Percentiles rank a stretch among this genome's conserved stretches.
These are phyloP conservation scores for Erebia epiphron DNA, from an alignment of 2,888 invertebrate species.

Conservation along the genomic window DNA sequence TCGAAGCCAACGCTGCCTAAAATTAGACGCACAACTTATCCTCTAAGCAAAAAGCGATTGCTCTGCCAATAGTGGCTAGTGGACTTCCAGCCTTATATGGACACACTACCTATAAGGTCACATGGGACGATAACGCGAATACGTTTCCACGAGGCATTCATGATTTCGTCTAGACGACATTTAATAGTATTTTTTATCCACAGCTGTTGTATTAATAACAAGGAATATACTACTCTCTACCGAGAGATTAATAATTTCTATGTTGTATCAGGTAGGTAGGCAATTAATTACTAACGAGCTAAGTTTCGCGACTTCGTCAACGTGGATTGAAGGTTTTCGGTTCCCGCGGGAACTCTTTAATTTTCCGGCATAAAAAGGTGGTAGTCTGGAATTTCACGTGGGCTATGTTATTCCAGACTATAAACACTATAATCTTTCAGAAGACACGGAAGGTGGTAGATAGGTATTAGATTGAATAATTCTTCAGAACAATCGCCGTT, in stretches of 20 bases:
- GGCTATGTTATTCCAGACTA: too few relatives aligned
- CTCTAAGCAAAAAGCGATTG: background rate
- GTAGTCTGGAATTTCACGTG: too few relatives aligned
- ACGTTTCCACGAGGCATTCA: slow-evolving; percentile 14
- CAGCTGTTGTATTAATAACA: background rate
- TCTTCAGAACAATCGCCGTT: too few relatives aligned
- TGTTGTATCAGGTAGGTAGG: background rate
- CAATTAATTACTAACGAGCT: background rate
- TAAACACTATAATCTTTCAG: too few relatives aligned
- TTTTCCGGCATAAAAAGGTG: too few relatives aligned
- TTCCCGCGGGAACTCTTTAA: too few relatives aligned
- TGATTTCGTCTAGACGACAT: slow-evolving; percentile 28
- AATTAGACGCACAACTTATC: background rate
- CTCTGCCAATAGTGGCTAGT: background rate
- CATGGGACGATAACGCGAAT: slow-evolving; percentile 22
- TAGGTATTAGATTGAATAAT: too few relatives aligned
- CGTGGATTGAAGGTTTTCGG: too few relatives aligned
- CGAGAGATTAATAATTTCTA: too few relatives aligned
- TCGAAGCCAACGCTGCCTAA: background rate
- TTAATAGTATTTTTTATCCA: slow-evolving; percentile 10
- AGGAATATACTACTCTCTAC: too few relatives aligned
- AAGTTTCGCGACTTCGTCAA: too few relatives aligned
- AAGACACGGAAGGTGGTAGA: too few relatives aligned
- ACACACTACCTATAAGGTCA: slow-evolving; percentile 31
- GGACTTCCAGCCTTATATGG: slow-evolving; percentile 10